Evolutionary conservation across 2,113 vertebrate genomes (phyloP).

Genomic region (Ptilorrhoa leucosticta): DNA sequence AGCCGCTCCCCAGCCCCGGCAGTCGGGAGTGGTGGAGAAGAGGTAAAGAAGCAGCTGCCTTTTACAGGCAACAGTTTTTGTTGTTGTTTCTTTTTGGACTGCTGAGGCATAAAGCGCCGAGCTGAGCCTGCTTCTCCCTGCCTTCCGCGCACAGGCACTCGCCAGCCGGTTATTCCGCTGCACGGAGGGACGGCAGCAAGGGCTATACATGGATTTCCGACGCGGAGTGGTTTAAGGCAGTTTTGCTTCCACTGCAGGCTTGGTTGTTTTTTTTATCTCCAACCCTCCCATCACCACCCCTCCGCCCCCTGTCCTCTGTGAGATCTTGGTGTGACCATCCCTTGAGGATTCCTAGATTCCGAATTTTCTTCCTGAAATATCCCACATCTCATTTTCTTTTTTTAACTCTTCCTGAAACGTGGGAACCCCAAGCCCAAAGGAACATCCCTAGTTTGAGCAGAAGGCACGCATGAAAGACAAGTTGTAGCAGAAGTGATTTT

Average conservation of each 20-base stretch:
- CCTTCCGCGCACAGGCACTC: neutral
- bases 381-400: neutral
- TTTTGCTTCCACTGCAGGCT: neutral
- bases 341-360: neutral
- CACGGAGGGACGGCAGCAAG: neutral
- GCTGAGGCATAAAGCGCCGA: neutral
- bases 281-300: too few relatives aligned
- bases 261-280: neutral
- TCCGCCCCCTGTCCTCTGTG: neutral
- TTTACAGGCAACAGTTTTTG: slow-evolving; percentile 43
- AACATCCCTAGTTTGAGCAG: neutral
- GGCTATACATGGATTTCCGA: neutral
- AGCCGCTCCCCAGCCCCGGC: neutral
- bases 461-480: neutral
- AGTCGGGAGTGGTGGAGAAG: neutral
- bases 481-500: neutral
- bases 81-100: slow-evolving; percentile 21
- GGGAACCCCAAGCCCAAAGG: neutral
- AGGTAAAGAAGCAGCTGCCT: slow-evolving; percentile 31
- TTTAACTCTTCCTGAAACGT: neutral
- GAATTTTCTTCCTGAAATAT: neutral
- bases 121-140: neutral
- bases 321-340: neutral
- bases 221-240: neutral
- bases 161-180: neutral